Base-by-base conservation (phyloP, 2,888 invertebrate species). In the Mamestra brassicae region DNA sequence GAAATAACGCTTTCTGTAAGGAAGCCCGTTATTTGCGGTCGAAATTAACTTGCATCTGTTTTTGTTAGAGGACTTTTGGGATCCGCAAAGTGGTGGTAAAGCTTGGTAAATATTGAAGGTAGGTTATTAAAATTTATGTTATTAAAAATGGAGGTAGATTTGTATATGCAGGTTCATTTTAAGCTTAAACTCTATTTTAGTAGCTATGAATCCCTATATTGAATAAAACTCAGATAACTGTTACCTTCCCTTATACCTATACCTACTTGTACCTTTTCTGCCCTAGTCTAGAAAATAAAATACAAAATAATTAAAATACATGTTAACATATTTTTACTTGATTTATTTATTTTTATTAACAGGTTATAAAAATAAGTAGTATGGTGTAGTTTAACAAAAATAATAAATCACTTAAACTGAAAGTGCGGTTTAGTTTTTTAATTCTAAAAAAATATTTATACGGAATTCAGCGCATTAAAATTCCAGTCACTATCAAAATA, bases 11-110 rank as follows among this genome's bases (percentile, higher is more conserved):
- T 90, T 89, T 81, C 77, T 78, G 81, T 76, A 80, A 73, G 84
- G 81, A 76, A 86, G 78, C 78, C 85, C 64, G 87, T 90, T 88
- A 89, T 92, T 93, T 92, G 94, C 54, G 94, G 94, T 92, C 85
- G 79, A 79, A 78, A 86, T 83, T 81, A 85, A 10, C 52, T 63
- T 36, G 81, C 76, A 74, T 75, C 74, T 74, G 81, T 55, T 75
- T 79, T 86, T 86, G 52, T 68, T 75, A 54, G 58, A 74, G 58
- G 54, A 5, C 42, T 55, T 74, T 71, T 47, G 76, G 78, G 85
- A 73, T 74, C 76, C 65, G 42, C 81, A 11, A 10, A 15, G 13
- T 10, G 42, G n/a, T 34, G 26, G 54, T 61, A 3, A 26, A 10
- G 15, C 57, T 54, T 50, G 17, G 47, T 13, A 8, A 63, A 36